Evolutionary conservation across 2,888 invertebrate genomes (phyloP), one percentile per base, ranked within the genome.

Genomic region (Eilema sororculum): DNA sequence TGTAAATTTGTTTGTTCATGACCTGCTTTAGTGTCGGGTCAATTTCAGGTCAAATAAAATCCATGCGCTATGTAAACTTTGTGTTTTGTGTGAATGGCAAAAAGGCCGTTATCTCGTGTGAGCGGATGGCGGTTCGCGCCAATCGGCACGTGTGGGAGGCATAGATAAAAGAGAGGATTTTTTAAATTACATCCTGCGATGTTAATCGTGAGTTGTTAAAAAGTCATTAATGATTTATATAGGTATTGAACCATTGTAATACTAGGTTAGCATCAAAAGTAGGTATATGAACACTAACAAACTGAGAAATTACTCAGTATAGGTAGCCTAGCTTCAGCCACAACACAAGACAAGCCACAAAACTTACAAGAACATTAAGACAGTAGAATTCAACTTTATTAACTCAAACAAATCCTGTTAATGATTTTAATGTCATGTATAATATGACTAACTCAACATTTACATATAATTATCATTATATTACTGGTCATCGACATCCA

Each of bases 401-500:
- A n/a, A n/a, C n/a, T 13, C 41, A 1, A 46, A 46, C 46, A 46
- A 20, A 46, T 46, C 20, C 46, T 46, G 46, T 46, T 46, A 33
- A 58, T 59, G 59, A 66, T 41, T 13, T 13, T 8, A 30, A 30
- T 57, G 8, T 28, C 57, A 37, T 22, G 30, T 12, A 20, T 52
- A 28, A 9, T 12, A 24, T 61, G 52, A 61, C 33, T 61, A 67
- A 67, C 9, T 65, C 64, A 56, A 71, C 72, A 68, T 80, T 80
- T 66, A 75, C 52, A 78, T 68, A 62, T 46, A 74, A 61, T 59
- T 72, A 71, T 69, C 57, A 65, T 69, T 33, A 59, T 25, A 61
- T 65, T 74, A 74, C 75, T 77, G 81, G 83, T 74, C 76, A 74
- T 72, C 76, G 82, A 78, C 74, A 81, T 80, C 67, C 75, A 75